These are phyloP conservation scores for Calephelis nemesis DNA, from an alignment of 1,140 invertebrate species.

Conservation along the genomic window DNA sequence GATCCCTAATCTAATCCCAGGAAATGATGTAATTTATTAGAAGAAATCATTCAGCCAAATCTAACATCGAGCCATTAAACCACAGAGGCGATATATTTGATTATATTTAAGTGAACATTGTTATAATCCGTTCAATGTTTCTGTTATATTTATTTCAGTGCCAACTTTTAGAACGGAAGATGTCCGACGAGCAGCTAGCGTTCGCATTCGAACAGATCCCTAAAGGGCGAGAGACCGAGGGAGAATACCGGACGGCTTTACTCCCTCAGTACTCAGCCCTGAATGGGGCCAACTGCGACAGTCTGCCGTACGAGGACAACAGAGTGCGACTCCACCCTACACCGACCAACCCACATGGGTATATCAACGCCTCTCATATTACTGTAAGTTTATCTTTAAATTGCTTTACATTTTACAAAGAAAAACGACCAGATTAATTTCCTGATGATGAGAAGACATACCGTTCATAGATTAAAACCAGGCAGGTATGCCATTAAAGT, in stretches of 20 bases:
- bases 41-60: no score
- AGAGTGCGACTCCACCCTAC: slow-evolving; percentile 87
- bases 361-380: slow-evolving; percentile 94
- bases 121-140: no score
- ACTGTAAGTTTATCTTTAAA: slow-evolving; percentile 49
- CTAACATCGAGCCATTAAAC: no score
- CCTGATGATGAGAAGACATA: no score
- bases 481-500: no score
- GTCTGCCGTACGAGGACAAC: slow-evolving; percentile 93
- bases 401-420: no score
- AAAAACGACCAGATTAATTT: no score
- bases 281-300: slow-evolving; percentile 84
- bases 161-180: slow-evolving; percentile 88
- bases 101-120: no score
- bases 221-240: slow-evolving; percentile 83
- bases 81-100: no score
- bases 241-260: slow-evolving; percentile 84
- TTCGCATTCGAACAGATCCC: slow-evolving; percentile 93
- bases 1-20: no score
- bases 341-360: slow-evolving; percentile 90
- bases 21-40: no score
- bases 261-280: slow-evolving; percentile 82
- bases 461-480: no score
- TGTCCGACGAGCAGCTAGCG: slow-evolving; percentile 89
- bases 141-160: slow-evolving; percentile 79